These are phyloP conservation scores for Pachyramphus minor DNA, from an alignment of 2,113 vertebrate species.

Conservation along the genomic window DNA sequence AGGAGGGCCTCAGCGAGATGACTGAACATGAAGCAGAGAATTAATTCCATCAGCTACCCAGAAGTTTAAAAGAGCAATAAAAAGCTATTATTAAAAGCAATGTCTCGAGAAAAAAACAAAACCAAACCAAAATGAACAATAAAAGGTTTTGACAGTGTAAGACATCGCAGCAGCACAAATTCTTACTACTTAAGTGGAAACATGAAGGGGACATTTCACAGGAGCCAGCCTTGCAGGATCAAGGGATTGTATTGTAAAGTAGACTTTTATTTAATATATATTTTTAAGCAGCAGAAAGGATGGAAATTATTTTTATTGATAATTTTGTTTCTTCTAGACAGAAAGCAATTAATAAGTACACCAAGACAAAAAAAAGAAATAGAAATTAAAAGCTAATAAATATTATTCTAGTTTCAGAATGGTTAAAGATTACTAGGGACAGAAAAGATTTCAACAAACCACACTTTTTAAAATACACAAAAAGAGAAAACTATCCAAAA, in stretches of 20 bases:
- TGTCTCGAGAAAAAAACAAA: neutral
- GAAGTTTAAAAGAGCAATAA: neutral
- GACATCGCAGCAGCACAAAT: neutral
- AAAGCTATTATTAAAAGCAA: neutral
- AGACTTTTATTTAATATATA: neutral
- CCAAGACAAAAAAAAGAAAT: neutral
- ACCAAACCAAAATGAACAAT: neutral
- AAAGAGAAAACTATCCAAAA: neutral
- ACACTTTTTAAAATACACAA: neutral
- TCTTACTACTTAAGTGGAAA: neutral
- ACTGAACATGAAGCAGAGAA: neutral
- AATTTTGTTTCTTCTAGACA: neutral
- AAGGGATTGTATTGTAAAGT: neutral
- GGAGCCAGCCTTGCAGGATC: neutral
- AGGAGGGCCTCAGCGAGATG: neutral
- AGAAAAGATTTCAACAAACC: neutral
- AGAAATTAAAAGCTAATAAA: neutral
- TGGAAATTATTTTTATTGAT: neutral
- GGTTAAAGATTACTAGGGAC: neutral
- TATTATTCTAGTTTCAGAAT: neutral
- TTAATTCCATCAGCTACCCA: neutral
- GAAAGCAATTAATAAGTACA: neutral
- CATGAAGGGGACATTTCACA: neutral
- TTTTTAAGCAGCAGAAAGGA: neutral
- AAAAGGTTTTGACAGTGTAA: neutral